These are phyloP conservation scores for Tetragnatha montana DNA, from an alignment of 2,888 invertebrate species.

Conservation along the genomic window DNA sequence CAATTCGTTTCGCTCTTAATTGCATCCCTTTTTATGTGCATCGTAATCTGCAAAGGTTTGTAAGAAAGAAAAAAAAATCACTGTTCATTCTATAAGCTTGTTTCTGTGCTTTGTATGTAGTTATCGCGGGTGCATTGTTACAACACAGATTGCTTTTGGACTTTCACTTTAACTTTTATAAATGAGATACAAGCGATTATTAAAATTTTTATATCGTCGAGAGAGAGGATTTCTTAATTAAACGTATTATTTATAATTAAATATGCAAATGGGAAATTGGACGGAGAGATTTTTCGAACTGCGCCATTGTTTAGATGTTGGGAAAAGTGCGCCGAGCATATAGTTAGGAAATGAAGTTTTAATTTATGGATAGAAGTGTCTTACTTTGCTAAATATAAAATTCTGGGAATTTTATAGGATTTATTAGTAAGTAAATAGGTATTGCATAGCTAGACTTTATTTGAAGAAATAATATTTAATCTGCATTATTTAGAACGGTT, in stretches of 20 bases:
- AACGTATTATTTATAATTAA: conserved; percentile 46
- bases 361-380: no score
- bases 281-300: neutral
- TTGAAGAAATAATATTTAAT: no score
- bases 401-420: no score
- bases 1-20: conserved; percentile 50
- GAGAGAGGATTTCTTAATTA: conserved; percentile 21
- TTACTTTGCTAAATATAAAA: no score
- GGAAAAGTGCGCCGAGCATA: no score
- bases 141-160: conserved; percentile 29
- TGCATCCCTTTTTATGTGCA: conserved; percentile 49
- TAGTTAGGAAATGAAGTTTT: no score
- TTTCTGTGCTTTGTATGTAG: conserved; percentile 20
- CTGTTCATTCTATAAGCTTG: conserved; percentile 28
- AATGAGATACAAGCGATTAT: conserved; percentile 27
- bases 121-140: neutral
- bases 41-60: conserved; percentile 6
- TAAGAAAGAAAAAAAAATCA: conserved; percentile 1
- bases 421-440: no score
- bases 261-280: conserved; percentile 41
- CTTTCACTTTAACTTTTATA: conserved; percentile 36
- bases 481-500: no score
- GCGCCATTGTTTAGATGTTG: conserved; percentile 12
- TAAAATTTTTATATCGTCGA: conserved; percentile 17
- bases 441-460: no score